phyloP scores from a whole-genome alignment of 1,140 invertebrate genomes.

The Drosophila cardini region DNA sequence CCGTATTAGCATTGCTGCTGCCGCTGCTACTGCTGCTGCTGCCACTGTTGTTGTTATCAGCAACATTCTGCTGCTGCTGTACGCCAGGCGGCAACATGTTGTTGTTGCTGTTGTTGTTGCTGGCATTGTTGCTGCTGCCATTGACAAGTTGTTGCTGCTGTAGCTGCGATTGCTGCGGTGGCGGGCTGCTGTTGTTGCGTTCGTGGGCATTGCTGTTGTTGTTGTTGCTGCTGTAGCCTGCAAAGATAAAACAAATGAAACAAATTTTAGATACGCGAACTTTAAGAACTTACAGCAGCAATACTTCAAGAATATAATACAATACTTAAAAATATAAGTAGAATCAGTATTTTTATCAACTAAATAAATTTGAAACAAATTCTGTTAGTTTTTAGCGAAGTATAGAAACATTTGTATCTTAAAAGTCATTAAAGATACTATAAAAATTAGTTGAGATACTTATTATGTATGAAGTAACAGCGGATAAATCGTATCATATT shows the following conservation, averaged over 20 bases:
- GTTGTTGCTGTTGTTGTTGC: conserved; percentile 51
- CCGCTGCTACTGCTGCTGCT: conserved; percentile 41
- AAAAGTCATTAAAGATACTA: too few species aligned
- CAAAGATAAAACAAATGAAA: conserved; percentile 14
- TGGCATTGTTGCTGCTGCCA: conserved; percentile 39
- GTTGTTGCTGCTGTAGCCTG: conserved; percentile 66
- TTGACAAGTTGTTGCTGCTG: conserved; percentile 68
- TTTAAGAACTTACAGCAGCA: too few species aligned
- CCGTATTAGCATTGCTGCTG: conserved; percentile 53
- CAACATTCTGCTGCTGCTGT: conserved; percentile 41
- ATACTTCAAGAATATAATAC: too few species aligned
- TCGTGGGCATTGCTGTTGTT: conserved; percentile 64
- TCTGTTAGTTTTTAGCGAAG: too few species aligned
- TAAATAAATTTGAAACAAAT: too few species aligned
- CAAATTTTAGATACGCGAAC: neutral
- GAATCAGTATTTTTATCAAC: too few species aligned
- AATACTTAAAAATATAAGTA: too few species aligned
- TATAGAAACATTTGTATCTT: too few species aligned
- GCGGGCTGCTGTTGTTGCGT: conserved; percentile 74
- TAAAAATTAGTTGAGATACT: too few species aligned
- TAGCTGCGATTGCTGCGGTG: conserved; percentile 68
- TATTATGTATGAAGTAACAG: too few species aligned
- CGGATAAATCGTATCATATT: too few species aligned
- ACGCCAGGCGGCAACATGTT: conserved; percentile 70
- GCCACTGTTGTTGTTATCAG: conserved; percentile 44